phyloP scores from a whole-genome alignment of 2,888 invertebrate species.

The Scaptomyza parva region DNA sequence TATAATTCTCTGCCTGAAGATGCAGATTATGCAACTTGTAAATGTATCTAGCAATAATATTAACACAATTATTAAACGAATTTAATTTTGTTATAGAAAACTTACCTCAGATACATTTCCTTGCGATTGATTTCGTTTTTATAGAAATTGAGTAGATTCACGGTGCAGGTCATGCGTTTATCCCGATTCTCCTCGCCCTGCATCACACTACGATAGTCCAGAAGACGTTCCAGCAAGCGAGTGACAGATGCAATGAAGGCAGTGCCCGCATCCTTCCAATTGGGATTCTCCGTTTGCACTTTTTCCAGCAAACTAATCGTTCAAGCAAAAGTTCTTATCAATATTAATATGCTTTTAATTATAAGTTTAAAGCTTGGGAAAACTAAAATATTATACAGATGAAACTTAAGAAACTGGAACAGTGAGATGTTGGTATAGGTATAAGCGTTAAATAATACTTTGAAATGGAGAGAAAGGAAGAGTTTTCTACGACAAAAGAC shows the following conservation, averaged over 20 bases:
- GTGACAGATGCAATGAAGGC: conserved; percentile 97
- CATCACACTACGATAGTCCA: conserved; percentile 97
- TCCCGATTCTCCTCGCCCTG: conserved; percentile 98
- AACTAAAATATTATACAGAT: conserved; percentile 12
- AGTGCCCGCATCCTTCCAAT: conserved; percentile 96
- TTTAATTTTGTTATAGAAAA: not conserved
- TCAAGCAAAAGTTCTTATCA: not conserved
- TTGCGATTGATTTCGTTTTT: conserved; percentile 97
- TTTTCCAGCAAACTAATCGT: conserved; percentile 90
- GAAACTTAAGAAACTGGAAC: not conserved
- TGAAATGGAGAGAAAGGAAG: not conserved
- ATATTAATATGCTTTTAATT: not conserved
- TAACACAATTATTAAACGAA: not conserved
- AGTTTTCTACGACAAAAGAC: conserved; percentile 32
- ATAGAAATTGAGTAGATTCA: conserved; percentile 97
- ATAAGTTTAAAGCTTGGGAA: not conserved
- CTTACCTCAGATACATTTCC: conserved; percentile 93
- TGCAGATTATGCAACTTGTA: conserved; percentile 97
- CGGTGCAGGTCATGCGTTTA: conserved; percentile 98
- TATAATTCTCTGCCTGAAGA: conserved; percentile 95
- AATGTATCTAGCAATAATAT: too few species aligned
- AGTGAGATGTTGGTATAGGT: not conserved
- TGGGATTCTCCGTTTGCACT: conserved; percentile 93
- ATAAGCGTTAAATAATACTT: not conserved
- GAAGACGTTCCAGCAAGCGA: conserved; percentile 92